These are phyloP conservation scores for Larimichthys crocea DNA, from an alignment of 2,113 vertebrate genomes.

Conservation along the genomic window DNA sequence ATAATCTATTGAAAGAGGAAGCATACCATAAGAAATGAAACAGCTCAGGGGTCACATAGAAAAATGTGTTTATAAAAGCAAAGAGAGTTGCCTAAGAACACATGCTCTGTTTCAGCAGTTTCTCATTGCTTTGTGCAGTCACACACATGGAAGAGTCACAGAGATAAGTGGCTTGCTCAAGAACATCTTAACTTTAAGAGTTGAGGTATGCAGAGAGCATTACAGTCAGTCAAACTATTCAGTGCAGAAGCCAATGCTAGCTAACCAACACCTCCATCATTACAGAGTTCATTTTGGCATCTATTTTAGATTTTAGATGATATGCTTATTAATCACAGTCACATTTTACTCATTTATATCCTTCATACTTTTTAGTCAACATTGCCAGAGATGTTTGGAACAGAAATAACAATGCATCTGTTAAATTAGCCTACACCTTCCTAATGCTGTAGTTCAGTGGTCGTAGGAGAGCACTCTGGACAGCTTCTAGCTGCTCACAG, in stretches of 20 bases:
- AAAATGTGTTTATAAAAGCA: slow-evolving; percentile 17
- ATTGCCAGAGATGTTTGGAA: too few relatives aligned
- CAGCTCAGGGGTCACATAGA: slow-evolving; percentile 31
- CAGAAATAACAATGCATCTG: too few relatives aligned
- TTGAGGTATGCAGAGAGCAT: background rate
- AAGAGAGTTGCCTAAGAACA: slow-evolving; percentile 22
- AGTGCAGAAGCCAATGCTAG: background rate
- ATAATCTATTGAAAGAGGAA: slow-evolving; percentile 40
- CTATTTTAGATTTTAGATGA: too few relatives aligned
- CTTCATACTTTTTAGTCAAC: too few relatives aligned
- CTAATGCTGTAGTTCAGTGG: too few relatives aligned
- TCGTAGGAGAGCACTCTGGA: too few relatives aligned
- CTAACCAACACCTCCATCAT: background rate
- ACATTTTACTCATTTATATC: too few relatives aligned
- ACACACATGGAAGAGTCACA: background rate
- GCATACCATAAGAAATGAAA: slow-evolving; percentile 48
- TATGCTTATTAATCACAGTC: too few relatives aligned
- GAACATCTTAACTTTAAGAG: background rate
- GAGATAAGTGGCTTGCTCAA: background rate
- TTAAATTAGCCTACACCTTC: too few relatives aligned
- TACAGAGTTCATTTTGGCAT: too few relatives aligned
- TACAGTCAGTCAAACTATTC: background rate
- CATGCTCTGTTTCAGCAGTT: background rate
- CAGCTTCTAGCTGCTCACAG: too few relatives aligned
- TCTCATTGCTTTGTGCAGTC: background rate